A percentile compares a stretch with the other conserved stretches of the same genome.
Evolutionary conservation across 2,797 vertebrate genomes (phyloP).

Genomic region (Cyclura pinguis): DNA sequence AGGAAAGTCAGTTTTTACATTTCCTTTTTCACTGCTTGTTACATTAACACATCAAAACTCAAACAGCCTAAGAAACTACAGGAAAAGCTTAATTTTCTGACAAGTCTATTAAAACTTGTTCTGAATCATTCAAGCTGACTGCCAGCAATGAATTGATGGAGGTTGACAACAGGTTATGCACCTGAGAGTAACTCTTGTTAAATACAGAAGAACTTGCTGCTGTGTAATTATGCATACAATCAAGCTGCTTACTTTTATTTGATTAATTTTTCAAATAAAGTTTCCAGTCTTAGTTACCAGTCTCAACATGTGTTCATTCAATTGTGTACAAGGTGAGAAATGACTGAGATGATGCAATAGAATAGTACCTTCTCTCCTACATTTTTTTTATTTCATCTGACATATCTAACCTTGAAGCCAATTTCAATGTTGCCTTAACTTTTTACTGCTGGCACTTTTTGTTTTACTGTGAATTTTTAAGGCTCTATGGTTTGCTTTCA

Average conservation of each 20-base stretch:
- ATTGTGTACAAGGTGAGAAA: not conserved
- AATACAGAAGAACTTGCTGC: not conserved
- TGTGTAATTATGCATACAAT: not conserved
- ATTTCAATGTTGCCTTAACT: not conserved
- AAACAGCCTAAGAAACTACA: not conserved
- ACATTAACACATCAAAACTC: not conserved
- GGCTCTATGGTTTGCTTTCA: slow-evolving; percentile 5
- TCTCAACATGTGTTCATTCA: not conserved
- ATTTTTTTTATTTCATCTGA: slow-evolving; percentile 3
- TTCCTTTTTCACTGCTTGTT: not conserved
- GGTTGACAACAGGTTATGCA: not conserved
- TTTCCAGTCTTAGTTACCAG: not conserved
- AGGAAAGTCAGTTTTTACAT: not conserved
- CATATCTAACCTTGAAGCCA: slow-evolving; percentile 14
- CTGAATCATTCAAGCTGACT: slow-evolving; percentile 5
- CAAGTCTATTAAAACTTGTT: not conserved
- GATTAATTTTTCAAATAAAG: not conserved
- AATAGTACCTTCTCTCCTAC: not conserved
- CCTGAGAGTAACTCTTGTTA: not conserved
- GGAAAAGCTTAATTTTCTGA: not conserved
- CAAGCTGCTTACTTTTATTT: not conserved
- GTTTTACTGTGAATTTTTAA: slow-evolving; percentile 4
- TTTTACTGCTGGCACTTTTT: not conserved
- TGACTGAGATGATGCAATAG: not conserved
- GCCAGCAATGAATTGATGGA: not conserved